Evolutionary conservation across 2,113 vertebrate species (phyloP), one percentile per base, ranked within the genome.

Genomic region (Todiramphus saurophagus): DNA sequence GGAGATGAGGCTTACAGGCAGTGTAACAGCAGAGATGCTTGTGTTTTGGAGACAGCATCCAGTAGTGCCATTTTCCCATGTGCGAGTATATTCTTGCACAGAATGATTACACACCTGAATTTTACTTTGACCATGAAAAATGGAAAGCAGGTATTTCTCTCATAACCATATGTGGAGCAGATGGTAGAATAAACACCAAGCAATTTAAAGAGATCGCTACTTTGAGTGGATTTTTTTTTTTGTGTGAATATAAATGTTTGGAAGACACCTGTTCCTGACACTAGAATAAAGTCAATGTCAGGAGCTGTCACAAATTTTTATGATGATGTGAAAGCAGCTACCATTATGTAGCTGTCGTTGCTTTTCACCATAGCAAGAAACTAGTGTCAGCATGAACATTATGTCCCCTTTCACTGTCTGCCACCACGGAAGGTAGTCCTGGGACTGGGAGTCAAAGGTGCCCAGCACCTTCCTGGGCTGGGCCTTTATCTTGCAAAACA

Each of bases 191-290:
- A 91, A 94, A 89, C 43, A 46, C 21, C 2, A 2, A 87, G 33
- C 46, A 63, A 28, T 89, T 94, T 64, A 53, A 13, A 84, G 48
- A 87, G 27, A 82, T 28, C 69, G 72, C n/a, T 62, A 53, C 58
- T 68, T 68, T 11, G 30, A 76, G 60, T 44, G 25, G 44, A 79
- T 66, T 94, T 92, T 77, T 94, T 92, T 77, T 92, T 82, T 92
- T 82, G 48, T 87, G 55, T 64, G 89, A 82, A 87, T 89, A 78
- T 63, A 31, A 25, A 10, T 60, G 70, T 84, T 92, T 82, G 33
- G 77, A 58, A 64, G 75, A 18, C 87, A 94, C 73, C 91, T 94
- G 94, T 75, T 85, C 31, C 33, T 93, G 89, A 51, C 64, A 72
- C 37, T 39, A 13, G 27, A 46, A 43, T 60, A 77, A 78, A 90